Evolutionary conservation across 2,888 invertebrate genomes (phyloP).

Genomic region (Melanotus villosus): DNA sequence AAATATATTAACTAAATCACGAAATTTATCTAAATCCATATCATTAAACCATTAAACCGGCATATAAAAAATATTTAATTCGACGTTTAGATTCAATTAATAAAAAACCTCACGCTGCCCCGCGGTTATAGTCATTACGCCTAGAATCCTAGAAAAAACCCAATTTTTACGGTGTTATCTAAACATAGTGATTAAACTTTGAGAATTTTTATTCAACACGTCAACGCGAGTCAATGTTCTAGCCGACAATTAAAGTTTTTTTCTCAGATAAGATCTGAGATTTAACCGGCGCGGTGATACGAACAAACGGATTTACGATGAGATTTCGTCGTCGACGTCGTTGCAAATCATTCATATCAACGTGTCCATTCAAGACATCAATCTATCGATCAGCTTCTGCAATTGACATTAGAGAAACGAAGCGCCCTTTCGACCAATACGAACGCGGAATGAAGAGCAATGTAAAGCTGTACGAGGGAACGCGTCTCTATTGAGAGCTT

Average conservation of each 20-base stretch:
- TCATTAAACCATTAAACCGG: too few species aligned
- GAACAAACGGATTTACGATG: neutral
- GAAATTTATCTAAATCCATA: too few species aligned
- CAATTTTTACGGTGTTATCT: too few species aligned
- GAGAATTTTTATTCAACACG: neutral
- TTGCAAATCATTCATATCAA: conserved; percentile 35
- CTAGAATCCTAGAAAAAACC: too few species aligned
- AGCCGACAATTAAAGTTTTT: conserved; percentile 3
- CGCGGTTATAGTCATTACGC: too few species aligned
- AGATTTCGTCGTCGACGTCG: conserved; percentile 17
- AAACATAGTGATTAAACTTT: too few species aligned
- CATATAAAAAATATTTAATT: too few species aligned
- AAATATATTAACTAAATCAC: too few species aligned
- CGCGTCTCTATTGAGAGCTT: conserved; percentile 42
- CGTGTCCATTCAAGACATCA: conserved; percentile 39
- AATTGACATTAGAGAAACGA: conserved; percentile 43
- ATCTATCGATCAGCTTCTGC: conserved; percentile 48
- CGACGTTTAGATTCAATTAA: too few species aligned
- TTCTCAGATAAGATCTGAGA: neutral
- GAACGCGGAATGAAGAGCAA: conserved; percentile 50
- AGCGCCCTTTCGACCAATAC: conserved; percentile 51
- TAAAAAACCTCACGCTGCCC: too few species aligned
- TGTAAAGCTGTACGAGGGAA: conserved; percentile 50
- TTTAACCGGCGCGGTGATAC: neutral
- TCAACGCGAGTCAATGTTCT: neutral